These are phyloP conservation scores for Amiota mariae DNA, from an alignment of 2,888 invertebrate species.

Conservation along the genomic window DNA sequence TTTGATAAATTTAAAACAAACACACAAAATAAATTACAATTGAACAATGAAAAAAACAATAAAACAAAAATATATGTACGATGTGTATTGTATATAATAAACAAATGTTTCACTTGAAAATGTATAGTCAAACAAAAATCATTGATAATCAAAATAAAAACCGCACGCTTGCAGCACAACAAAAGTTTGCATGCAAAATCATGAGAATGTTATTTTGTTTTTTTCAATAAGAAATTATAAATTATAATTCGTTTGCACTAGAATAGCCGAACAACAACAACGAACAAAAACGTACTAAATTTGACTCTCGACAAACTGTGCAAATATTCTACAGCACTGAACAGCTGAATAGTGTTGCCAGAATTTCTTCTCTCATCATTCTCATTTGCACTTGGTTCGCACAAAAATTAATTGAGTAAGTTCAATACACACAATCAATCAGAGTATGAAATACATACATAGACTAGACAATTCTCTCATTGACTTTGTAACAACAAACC, in stretches of 20 bases:
- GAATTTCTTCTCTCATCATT: too few relatives aligned
- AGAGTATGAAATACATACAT: too few relatives aligned
- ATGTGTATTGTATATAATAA: neutral
- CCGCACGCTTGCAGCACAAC: neutral
- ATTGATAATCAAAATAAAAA: neutral
- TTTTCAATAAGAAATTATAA: neutral
- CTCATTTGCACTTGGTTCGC: too few relatives aligned
- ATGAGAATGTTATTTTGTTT: neutral
- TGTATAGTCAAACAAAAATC: too few relatives aligned
- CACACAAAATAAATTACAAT: neutral
- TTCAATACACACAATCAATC: too few relatives aligned
- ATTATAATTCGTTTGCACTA: neutral
- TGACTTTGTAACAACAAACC: too few relatives aligned
- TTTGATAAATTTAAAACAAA: slow-evolving; percentile 19
- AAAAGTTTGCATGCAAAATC: neutral
- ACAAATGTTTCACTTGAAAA: neutral
- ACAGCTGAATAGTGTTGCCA: too few relatives aligned
- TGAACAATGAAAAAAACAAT: neutral
- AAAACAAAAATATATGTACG: neutral
- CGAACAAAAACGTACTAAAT: neutral
- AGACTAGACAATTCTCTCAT: too few relatives aligned
- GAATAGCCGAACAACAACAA: neutral
- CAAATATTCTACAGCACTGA: too few relatives aligned
- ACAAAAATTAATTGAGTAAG: too few relatives aligned
- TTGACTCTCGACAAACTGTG: neutral